A percentile compares a stretch with the other conserved stretches of the same genome.
phyloP scores from a whole-genome alignment of 1,140 invertebrate species.

The Drosophila pachea region DNA sequence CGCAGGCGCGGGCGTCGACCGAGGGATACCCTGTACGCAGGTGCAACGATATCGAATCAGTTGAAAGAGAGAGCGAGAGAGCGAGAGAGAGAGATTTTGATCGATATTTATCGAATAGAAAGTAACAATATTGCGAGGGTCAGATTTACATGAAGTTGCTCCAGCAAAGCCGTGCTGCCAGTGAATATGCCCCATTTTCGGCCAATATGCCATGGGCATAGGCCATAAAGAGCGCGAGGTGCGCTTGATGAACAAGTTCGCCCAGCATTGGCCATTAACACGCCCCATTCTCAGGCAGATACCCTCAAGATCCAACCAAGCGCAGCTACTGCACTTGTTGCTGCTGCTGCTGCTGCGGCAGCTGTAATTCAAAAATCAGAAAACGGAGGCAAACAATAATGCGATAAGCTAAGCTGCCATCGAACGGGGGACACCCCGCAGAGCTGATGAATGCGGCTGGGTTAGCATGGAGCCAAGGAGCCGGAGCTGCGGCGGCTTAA shows the following conservation, averaged over 20 bases:
- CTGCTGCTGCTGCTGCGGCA: conserved; percentile 2
- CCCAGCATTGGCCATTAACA: conserved; percentile 30
- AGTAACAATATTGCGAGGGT: too few relatives aligned
- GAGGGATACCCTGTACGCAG: neutral
- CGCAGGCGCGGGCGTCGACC: neutral
- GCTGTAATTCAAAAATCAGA: conserved; percentile 36
- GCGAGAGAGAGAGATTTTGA: too few relatives aligned
- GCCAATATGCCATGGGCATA: neutral
- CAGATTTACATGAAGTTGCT: too few relatives aligned
- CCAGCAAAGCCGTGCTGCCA: neutral
- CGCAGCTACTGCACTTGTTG: conserved; percentile 15
- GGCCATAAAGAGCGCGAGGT: conserved; percentile 19
- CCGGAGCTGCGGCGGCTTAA: conserved; percentile 48
- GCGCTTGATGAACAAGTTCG: conserved; percentile 22
- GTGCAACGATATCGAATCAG: neutral
- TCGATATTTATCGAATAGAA: too few relatives aligned
- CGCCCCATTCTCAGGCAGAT: conserved; percentile 31
- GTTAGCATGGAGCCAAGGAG: conserved; percentile 1
- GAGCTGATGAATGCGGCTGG: neutral
- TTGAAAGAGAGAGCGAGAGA: too few relatives aligned
- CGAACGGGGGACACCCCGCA: conserved; percentile 9
- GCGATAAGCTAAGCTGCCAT: conserved; percentile 46
- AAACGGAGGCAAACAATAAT: conserved; percentile 37
- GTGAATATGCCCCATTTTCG: neutral
- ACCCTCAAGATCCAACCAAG: conserved; percentile 21